Evolutionary conservation across 2,797 vertebrate genomes (phyloP).

Genomic region (Coranthus polyacanthus): DNA sequence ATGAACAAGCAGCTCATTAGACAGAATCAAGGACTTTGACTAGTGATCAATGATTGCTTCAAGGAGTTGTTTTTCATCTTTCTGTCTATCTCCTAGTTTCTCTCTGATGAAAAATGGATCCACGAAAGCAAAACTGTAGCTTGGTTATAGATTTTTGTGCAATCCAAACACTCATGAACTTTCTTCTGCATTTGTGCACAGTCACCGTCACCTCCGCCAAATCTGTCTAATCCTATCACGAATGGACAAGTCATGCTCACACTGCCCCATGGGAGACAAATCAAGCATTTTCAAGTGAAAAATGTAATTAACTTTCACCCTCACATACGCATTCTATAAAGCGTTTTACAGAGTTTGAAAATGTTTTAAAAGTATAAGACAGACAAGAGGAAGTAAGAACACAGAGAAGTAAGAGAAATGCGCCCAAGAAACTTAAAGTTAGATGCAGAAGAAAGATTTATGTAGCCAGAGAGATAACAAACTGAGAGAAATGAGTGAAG

Average conservation of each 20-base stretch:
- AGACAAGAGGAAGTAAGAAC: constrained; percentile 7
- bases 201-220: constrained; percentile 45
- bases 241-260: constrained; percentile 29
- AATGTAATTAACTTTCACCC: constrained; percentile 9
- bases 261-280: constrained; percentile 15
- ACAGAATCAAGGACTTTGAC: constrained; percentile 66
- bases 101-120: constrained; percentile 29
- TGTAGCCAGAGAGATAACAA: constrained; percentile 26
- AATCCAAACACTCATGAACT: constrained; percentile 14
- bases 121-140: constrained; percentile 1
- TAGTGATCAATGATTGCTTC: constrained; percentile 65
- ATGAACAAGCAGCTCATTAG: constrained; percentile 71
- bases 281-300: constrained; percentile 6
- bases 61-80: constrained; percentile 51
- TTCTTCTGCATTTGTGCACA: constrained; percentile 25
- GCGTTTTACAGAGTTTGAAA: constrained; percentile 23
- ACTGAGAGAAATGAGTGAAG: constrained; percentile 24
- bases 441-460: constrained; percentile 22
- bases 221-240: constrained; percentile 37
- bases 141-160: not conserved
- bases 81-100: constrained; percentile 28
- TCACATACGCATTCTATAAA: not conserved
- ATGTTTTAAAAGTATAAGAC: constrained; percentile 21
- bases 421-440: constrained; percentile 26
- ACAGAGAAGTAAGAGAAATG: not conserved